Conservation (phyloP, 2,113 vertebrate genomes). For the Corynorhinus townsendii region DNA sequence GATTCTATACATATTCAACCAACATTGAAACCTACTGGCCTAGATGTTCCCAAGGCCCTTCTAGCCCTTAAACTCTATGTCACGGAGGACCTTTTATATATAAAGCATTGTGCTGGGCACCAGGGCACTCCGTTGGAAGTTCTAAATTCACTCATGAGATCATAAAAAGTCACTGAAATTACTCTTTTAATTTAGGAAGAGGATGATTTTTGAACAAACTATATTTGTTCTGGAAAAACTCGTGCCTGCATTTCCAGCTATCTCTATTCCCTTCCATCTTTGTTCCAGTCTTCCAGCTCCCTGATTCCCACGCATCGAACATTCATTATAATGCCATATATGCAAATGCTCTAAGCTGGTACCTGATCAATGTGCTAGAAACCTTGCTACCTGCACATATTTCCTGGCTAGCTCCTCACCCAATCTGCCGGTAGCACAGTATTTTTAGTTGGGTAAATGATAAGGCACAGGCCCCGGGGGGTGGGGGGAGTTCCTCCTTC, state of each 20-base stretch:
- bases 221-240: background rate
- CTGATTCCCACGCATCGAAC: background rate
- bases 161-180: constrained; percentile 15
- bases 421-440: constrained; percentile 27
- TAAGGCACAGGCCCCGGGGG: background rate
- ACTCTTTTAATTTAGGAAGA: constrained; percentile 40
- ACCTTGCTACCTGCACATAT: background rate
- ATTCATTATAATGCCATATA: constrained; percentile 17
- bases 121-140: background rate
- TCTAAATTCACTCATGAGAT: background rate
- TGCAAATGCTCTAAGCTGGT: background rate
- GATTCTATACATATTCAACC: background rate
- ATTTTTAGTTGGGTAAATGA: constrained; percentile 62
- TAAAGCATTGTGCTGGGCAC: background rate
- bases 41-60: background rate
- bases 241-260: background rate
- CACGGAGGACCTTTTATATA: background rate
- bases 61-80: background rate
- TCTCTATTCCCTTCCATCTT: constrained; percentile 6
- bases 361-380: background rate
- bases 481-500: background rate
- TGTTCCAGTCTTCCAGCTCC: background rate
- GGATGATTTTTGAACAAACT: constrained; percentile 11
- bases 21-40: background rate
- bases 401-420: constrained; percentile 10